Conservation (phyloP, 2,888 invertebrate species). For the Drosophila quasianomalipes region DNA sequence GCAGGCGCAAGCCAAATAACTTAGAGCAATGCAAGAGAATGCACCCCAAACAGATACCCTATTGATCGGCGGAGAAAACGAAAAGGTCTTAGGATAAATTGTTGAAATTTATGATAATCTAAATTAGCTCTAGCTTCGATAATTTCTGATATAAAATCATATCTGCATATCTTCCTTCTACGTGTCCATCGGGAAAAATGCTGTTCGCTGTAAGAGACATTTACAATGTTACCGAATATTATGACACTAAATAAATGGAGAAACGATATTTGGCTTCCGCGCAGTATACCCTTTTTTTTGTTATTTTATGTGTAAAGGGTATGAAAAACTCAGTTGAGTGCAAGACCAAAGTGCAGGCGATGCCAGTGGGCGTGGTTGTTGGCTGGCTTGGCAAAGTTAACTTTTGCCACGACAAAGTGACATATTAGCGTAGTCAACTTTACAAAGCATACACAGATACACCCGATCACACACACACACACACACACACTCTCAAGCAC, state of each 20-base stretch:
- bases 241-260: not conserved
- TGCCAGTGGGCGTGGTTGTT: conserved; percentile 60
- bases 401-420: conserved; percentile 79
- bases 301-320: conserved; percentile 16
- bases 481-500: not conserved
- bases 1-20: conserved; percentile 50
- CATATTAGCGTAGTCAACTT: conserved; percentile 79
- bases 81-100: not conserved
- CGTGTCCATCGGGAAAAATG: too few species aligned
- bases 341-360: conserved; percentile 65
- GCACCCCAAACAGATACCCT: conserved; percentile 23
- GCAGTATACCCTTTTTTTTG: not conserved
- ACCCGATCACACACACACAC: conserved; percentile 6
- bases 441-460: conserved; percentile 56
- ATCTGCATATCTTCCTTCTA: not conserved
- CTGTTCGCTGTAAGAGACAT: not conserved
- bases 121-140: not conserved
- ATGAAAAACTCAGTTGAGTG: conserved; percentile 66
- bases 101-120: not conserved
- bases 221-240: not conserved
- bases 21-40: not conserved
- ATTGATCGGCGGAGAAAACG: not conserved
- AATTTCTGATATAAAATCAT: not conserved
- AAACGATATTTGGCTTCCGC: not conserved
- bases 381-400: conserved; percentile 70